phyloP scores from a whole-genome alignment of 1,140 invertebrate species.

The Asobara japonica region DNA sequence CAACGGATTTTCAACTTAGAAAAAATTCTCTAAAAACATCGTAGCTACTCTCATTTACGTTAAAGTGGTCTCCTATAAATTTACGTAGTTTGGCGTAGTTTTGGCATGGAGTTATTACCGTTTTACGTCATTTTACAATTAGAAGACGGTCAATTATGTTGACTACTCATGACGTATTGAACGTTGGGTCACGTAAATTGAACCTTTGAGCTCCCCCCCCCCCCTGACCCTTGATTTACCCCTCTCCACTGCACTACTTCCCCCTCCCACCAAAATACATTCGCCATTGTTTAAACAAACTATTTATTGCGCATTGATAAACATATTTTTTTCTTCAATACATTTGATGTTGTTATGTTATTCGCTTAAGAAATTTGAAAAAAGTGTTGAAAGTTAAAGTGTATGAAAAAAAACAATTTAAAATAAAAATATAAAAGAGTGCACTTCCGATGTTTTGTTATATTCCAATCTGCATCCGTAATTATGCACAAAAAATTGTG shows the following conservation, averaged over 20 bases:
- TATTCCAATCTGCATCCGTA: background rate
- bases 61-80: too few relatives aligned
- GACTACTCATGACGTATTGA: background rate
- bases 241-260: too few relatives aligned
- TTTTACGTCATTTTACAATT: background rate
- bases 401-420: background rate
- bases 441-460: background rate
- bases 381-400: background rate
- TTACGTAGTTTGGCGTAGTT: too few relatives aligned
- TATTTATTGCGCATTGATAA: background rate
- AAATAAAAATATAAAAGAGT: background rate
- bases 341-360: background rate
- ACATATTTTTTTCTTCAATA: too few relatives aligned
- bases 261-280: background rate
- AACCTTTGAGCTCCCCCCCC: background rate
- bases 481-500: background rate
- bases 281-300: background rate
- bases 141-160: background rate
- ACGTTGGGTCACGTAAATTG: background rate
- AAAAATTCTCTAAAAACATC: too few relatives aligned
- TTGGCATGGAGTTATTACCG: background rate
- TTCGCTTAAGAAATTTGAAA: background rate
- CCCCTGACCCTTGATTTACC: background rate
- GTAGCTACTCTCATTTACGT: too few relatives aligned
- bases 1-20: too few relatives aligned